Evolutionary conservation across 2,797 vertebrate species (phyloP).

Genomic region (Acanthurus tractus): DNA sequence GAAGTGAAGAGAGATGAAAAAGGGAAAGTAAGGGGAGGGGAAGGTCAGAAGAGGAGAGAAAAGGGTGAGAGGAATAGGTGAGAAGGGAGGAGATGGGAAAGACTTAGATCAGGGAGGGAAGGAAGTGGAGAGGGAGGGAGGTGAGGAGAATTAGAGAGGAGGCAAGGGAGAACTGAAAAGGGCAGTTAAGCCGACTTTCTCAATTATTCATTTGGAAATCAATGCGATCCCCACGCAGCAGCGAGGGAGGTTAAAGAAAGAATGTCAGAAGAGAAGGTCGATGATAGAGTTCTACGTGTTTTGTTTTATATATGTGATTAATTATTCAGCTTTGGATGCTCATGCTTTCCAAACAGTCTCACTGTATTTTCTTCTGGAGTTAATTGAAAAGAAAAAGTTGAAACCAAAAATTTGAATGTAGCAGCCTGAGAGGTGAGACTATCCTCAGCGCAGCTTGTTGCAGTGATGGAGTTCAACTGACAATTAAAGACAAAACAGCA

Average conservation of each 20-base stretch:
- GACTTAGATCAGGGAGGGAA: conserved; percentile 12
- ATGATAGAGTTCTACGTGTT: conserved; percentile 39
- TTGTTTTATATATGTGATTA: conserved; percentile 48
- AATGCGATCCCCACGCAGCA: conserved; percentile 58
- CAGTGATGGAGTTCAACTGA: neutral
- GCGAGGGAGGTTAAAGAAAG: conserved; percentile 38
- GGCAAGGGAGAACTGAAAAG: conserved; percentile 57
- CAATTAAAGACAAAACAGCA: conserved; percentile 23
- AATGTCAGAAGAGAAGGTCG: conserved; percentile 30
- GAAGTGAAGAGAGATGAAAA: conserved; percentile 11
- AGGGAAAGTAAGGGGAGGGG: neutral
- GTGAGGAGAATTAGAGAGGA: conserved; percentile 50
- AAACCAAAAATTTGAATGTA: neutral
- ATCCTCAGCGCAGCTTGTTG: conserved; percentile 12
- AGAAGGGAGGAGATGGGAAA: conserved; percentile 30
- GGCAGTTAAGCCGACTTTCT: conserved; percentile 69
- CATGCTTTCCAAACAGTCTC: conserved; percentile 8
- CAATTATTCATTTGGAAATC: conserved; percentile 81
- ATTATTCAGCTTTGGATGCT: conserved; percentile 31
- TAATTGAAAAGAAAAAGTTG: neutral
- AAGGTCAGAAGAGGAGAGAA: conserved; percentile 36
- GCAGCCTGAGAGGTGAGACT: conserved; percentile 11
- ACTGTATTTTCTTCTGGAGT: neutral
- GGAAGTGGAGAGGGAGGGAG: conserved; percentile 36
- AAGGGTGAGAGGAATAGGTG: conserved; percentile 15